Conservation (phyloP, 1,140 invertebrate species). For the Andricus grossulariae region DNA sequence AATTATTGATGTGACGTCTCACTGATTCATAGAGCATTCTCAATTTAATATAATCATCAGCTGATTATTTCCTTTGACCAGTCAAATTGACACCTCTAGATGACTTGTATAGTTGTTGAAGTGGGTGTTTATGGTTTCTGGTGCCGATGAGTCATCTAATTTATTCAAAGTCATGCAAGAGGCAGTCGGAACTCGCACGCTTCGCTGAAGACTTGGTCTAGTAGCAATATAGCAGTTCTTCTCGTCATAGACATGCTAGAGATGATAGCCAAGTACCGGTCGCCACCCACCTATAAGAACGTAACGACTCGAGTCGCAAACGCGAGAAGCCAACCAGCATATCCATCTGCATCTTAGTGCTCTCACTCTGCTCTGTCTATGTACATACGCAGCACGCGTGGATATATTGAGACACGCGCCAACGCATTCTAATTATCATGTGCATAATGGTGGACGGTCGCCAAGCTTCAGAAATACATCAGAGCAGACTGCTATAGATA, state of each 20-base stretch:
- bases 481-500: constrained; percentile 69
- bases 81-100: too few relatives aligned
- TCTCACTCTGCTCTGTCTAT: constrained; percentile 51
- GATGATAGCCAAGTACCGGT: constrained; percentile 55
- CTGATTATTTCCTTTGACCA: too few relatives aligned
- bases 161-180: constrained; percentile 39
- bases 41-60: background rate
- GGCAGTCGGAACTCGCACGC: constrained; percentile 37
- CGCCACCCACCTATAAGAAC: constrained; percentile 65
- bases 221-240: constrained; percentile 55
- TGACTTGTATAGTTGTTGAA: too few relatives aligned
- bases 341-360: constrained; percentile 43
- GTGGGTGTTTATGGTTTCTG: too few relatives aligned
- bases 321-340: constrained; percentile 45
- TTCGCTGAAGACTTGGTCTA: constrained; percentile 50
- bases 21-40: background rate
- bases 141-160: constrained; percentile 62
- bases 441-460: constrained; percentile 74
- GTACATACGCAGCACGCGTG: constrained; percentile 59
- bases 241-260: constrained; percentile 41
- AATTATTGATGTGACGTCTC: too few relatives aligned
- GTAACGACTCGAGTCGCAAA: constrained; percentile 55
- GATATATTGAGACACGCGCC: constrained; percentile 76
- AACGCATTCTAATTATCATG: constrained; percentile 77
- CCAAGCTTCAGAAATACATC: constrained; percentile 76